Conservation (phyloP, 2,888 invertebrate genomes). For the Phortica okadai region DNA sequence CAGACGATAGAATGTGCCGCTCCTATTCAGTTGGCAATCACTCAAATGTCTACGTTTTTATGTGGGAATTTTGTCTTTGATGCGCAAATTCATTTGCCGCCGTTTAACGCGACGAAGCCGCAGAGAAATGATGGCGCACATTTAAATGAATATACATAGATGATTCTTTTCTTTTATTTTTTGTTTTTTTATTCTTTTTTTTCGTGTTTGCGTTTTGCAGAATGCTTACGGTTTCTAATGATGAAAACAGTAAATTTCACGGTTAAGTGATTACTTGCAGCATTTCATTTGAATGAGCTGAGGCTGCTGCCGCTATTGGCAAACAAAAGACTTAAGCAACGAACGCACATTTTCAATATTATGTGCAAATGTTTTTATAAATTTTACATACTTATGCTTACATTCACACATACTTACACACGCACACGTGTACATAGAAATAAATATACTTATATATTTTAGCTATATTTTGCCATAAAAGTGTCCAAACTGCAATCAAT, state of each 20-base stretch:
- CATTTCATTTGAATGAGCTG: neutral
- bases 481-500: constrained; percentile 22
- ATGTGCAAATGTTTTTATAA: constrained; percentile 17
- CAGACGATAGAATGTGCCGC: neutral
- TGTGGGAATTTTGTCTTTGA: neutral
- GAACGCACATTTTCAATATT: neutral
- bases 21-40: neutral
- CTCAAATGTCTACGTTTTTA: neutral
- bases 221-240: neutral
- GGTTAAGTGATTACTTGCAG: constrained; percentile 15
- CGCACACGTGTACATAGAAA: neutral
- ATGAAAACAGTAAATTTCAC: constrained; percentile 20
- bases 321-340: constrained; percentile 12
- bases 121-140: neutral
- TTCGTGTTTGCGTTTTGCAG: neutral
- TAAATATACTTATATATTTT: constrained; percentile 8
- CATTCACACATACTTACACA: neutral
- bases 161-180: neutral
- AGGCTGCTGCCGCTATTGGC: neutral
- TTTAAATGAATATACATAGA: neutral
- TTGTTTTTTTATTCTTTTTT: neutral
- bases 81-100: neutral
- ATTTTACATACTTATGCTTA: constrained; percentile 6
- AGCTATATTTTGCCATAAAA: constrained; percentile 29
- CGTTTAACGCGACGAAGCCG: no score